phyloP scores from a whole-genome alignment of 2,113 vertebrate genomes.

The Theristicus caerulescens region DNA sequence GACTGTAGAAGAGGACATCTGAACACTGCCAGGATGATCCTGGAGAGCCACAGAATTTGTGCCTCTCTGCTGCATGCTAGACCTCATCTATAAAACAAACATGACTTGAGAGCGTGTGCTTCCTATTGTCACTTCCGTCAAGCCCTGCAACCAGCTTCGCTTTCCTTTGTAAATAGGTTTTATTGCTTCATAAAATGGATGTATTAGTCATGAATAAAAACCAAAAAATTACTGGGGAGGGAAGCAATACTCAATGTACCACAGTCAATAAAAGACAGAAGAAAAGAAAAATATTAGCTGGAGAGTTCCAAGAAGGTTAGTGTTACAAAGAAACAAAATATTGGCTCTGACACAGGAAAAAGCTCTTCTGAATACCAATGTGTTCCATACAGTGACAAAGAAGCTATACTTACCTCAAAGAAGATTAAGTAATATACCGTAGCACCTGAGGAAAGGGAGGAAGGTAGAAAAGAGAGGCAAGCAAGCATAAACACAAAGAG shows the following conservation, averaged over 20 bases:
- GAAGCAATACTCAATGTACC: not conserved
- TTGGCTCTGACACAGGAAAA: conserved; percentile 32
- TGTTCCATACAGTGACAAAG: not conserved
- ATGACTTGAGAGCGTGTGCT: accelerated
- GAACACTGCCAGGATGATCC: not conserved
- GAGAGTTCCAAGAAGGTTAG: conserved; percentile 44
- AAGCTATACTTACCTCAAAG: conserved; percentile 8
- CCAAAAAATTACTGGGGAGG: not conserved
- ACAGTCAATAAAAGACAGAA: conserved; percentile 2
- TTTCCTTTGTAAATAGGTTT: not conserved
- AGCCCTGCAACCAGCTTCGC: not conserved
- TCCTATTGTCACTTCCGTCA: not conserved
- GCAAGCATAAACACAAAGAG: conserved; percentile 26
- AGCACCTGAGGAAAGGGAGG: conserved; percentile 12
- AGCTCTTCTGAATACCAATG: conserved; percentile 46
- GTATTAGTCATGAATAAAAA: not conserved
- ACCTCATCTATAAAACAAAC: not conserved
- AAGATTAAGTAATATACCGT: conserved; percentile 17
- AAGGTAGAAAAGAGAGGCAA: not conserved
- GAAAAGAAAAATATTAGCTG: conserved; percentile 31
- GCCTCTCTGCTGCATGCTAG: not conserved
- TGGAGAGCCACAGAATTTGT: not conserved
- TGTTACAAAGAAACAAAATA: conserved; percentile 50
- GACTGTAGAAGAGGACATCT: not conserved
- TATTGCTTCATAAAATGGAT: not conserved